Evolutionary conservation across 2,113 vertebrate species (phyloP), one percentile per base, ranked within the genome.

Genomic region (Otis tarda): DNA sequence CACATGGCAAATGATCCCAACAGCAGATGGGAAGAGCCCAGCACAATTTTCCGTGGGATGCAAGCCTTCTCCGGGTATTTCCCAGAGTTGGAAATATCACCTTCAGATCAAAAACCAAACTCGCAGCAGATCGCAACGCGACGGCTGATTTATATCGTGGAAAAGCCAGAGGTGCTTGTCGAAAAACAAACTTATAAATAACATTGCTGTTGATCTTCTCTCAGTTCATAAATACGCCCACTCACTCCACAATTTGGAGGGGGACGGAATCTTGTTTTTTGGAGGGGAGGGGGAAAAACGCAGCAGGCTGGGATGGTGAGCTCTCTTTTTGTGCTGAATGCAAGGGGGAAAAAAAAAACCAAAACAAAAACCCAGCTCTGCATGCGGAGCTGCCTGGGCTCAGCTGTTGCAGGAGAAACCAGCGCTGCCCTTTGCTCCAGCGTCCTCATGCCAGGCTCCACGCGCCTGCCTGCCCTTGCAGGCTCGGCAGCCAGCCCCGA

Each of bases 351-450:
- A 33, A 37, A 60, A 56, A n/a, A 24, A 61, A 19, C 1, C 31
- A 21, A 28, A 41, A 41, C 41, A 16, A 43, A 19, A 49, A 22
- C 20, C 47, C 45, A 91, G 7, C 24, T 70, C 67, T 31, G 55
- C 39, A 9, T 24, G 14, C 1, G 12, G 50, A 61, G 47, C 50
- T 87, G 70, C 41, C 59, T 28, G 68, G n/a, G n/a, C 47, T 73
- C 59, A 25, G 31, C 22, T 86, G n/a, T 16, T 68, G 50, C 17
- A 65, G 90, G n/a, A 91, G 56, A 17, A 78, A 87, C 22, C 39
- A 53, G n/a, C 67, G 76, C 74, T 96, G 74, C 87, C 84, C 84
- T 90, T 87, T 64, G 61, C 92, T 88, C 63, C 85, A 57, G 53
- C 20, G 41, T 73, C 67, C 39, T 76, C 14, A 5, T 70, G 55